Evolutionary conservation across 2,888 invertebrate genomes (phyloP).

Genomic region (Biston stratarius): DNA sequence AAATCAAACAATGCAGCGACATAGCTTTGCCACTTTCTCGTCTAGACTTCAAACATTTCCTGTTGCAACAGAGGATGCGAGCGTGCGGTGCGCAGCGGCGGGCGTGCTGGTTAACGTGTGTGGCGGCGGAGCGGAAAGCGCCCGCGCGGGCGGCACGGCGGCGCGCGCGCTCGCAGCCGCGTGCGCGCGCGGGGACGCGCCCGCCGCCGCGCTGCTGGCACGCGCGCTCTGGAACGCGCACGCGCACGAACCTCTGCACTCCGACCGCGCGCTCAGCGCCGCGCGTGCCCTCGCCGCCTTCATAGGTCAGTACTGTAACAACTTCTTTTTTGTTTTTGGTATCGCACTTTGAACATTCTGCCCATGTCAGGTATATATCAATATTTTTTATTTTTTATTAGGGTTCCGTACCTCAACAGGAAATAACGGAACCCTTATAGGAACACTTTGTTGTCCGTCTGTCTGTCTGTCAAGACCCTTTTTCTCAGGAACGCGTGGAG

Average conservation of each 20-base stretch:
- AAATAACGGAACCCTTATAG: too few species aligned
- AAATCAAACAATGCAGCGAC: too few species aligned
- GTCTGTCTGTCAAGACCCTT: too few species aligned
- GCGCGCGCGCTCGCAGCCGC: slow-evolving; percentile 82
- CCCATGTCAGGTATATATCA: too few species aligned
- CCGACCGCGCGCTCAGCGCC: slow-evolving; percentile 58
- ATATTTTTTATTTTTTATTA: too few species aligned
- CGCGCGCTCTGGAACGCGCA: slow-evolving; percentile 67
- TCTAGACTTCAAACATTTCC: too few species aligned
- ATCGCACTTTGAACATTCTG: too few species aligned
- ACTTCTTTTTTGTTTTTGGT: too few species aligned
- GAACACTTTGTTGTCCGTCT: too few species aligned
- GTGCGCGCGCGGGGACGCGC: slow-evolving; percentile 51
- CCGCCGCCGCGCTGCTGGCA: slow-evolving; percentile 60
- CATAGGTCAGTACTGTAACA: slow-evolving; percentile 86
- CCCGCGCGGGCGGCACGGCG: slow-evolving; percentile 59
- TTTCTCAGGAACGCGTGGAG: too few species aligned
- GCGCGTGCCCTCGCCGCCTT: slow-evolving; percentile 86
- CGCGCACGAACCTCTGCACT: slow-evolving; percentile 61
- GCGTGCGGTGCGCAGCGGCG: slow-evolving; percentile 91
- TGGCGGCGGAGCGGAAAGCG: slow-evolving; percentile 63
- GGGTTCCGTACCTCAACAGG: too few species aligned
- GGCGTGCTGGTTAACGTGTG: slow-evolving; percentile 94
- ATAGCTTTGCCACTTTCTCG: too few species aligned
- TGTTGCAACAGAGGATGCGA: slow-evolving; percentile 83